Percentiles rank a stretch among this genome's conserved stretches.
Conservation (phyloP, 2,113 vertebrate species). For the Dolichotis patagonum region DNA sequence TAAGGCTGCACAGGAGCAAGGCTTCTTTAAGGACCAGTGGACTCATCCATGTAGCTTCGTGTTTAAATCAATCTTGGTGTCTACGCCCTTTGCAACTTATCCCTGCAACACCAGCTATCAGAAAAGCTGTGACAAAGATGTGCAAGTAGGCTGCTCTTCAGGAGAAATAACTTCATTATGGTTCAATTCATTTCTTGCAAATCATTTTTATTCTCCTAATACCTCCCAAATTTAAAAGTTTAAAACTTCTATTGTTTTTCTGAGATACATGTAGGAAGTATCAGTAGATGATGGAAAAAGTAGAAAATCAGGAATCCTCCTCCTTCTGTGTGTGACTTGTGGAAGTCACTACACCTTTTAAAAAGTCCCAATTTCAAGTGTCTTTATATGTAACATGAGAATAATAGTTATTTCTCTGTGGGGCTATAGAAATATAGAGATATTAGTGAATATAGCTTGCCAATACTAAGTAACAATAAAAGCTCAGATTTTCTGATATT, state of each 20-base stretch:
- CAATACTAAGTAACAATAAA: slow-evolving; percentile 1
- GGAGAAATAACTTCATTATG: slow-evolving; percentile 21
- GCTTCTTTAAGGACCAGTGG: slow-evolving; percentile 27
- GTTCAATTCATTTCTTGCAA: neutral
- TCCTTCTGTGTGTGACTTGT: slow-evolving; percentile 46
- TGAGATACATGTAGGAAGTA: slow-evolving; percentile 4
- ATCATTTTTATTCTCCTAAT: neutral
- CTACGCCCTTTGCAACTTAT: slow-evolving; percentile 36
- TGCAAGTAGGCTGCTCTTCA: slow-evolving; percentile 43
- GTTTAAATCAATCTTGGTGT: slow-evolving; percentile 41
- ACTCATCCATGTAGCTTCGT: slow-evolving; percentile 44
- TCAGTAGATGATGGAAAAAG: neutral
- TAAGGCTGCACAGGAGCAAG: neutral
- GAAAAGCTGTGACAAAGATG: slow-evolving; percentile 25
- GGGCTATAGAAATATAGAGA: slow-evolving; percentile 28
- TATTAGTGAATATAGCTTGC: neutral
- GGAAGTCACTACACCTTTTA: neutral
- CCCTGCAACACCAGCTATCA: slow-evolving; percentile 50
- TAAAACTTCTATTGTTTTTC: slow-evolving; percentile 16
- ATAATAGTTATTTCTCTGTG: neutral
- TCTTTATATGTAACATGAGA: slow-evolving; percentile 14
- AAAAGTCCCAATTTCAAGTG: neutral
- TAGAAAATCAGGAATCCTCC: neutral
- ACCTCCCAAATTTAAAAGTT: slow-evolving; percentile 8
- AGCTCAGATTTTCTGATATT: neutral